Base-by-base conservation (phyloP, 2,797 vertebrate genomes). In the Lithobates sylvaticus region DNA sequence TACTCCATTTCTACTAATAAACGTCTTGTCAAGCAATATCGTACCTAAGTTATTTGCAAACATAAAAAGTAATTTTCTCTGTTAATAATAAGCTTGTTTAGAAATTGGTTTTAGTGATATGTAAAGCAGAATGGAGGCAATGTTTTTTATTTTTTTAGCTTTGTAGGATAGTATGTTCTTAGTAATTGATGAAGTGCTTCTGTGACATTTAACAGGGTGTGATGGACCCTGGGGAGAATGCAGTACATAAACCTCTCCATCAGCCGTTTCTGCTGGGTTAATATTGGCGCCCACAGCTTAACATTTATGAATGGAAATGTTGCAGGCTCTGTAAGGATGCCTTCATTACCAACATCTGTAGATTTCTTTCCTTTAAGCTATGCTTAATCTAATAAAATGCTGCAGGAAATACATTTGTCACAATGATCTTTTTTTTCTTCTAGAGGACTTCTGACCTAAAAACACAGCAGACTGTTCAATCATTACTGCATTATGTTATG, bases 141-240 rank as follows among this genome's bases (percentile, higher is more conserved):
- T 7, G 42, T n/a, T 71, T 64, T 69, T 61, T 32, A 50, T 69
- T 36, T 36, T 7, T 36, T 36, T 21, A n/a, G 36, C 67, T 39
- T 4, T 23, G 58, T 88, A 68, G 67, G 78, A 69, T 76, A 74
- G 76, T 89, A 80, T 89, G 73, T 29, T 83, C 83, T 84, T 10
- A 23, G 89, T 84, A 91, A 90, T 72, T 88, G 84, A 80, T 90
- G 89, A 84, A 82, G 70, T 82, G 76, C 87, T 64, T 86, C 81
- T 71, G 83, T 89, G 88, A 90, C 88, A 85, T 90, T 89, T 88
- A 67, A 70, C 84, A 87, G 89, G 65, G n/a, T 71, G 72, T 27
- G 5, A 67, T 36, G 88, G 81, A 15, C 89, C 86, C 86, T 61
- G 26, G 72, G 81, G 89, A 80, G 75, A 71, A 89, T 88, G 68